A percentile compares a stretch with the other conserved stretches of the same genome.
Conservation (phyloP, 2,113 vertebrate species). For the Passer domesticus region DNA sequence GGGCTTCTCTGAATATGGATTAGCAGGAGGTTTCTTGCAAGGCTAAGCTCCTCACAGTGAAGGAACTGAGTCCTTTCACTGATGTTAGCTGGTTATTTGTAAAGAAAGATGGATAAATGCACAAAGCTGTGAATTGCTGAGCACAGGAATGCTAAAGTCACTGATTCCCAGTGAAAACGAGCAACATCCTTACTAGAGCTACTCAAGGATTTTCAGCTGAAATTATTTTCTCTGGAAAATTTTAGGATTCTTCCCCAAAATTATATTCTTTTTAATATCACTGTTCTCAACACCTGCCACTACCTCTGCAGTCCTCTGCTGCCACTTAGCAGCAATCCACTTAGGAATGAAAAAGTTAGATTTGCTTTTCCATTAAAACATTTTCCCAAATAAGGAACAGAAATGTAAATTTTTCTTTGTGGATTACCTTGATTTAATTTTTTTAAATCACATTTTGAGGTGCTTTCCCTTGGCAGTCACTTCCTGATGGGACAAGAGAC, state of each 20-base stretch:
- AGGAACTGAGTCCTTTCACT: background rate
- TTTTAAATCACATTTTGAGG: background rate
- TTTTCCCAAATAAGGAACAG: background rate
- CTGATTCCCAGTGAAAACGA: background rate
- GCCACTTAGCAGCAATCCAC: background rate
- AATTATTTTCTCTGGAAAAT: background rate
- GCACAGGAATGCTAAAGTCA: background rate
- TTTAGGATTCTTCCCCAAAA: background rate
- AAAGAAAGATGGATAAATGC: background rate
- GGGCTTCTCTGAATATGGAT: background rate
- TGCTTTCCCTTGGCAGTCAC: background rate
- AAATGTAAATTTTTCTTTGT: background rate
- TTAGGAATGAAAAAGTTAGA: background rate
- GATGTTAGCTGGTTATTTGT: background rate
- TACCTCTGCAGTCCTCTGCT: background rate
- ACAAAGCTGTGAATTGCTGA: background rate
- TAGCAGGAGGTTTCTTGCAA: conserved; percentile 9
- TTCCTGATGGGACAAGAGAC: background rate
- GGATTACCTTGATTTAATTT: background rate
- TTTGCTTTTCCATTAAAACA: background rate
- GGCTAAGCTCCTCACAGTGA: background rate
- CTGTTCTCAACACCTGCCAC: background rate
- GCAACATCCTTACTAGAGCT: background rate
- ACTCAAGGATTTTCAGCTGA: background rate
- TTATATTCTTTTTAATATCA: background rate